A percentile compares a stretch with the other conserved stretches of the same genome.
These are phyloP conservation scores for Shinisaurus crocodilurus DNA, from an alignment of 2,113 vertebrate genomes.

Conservation along the genomic window DNA sequence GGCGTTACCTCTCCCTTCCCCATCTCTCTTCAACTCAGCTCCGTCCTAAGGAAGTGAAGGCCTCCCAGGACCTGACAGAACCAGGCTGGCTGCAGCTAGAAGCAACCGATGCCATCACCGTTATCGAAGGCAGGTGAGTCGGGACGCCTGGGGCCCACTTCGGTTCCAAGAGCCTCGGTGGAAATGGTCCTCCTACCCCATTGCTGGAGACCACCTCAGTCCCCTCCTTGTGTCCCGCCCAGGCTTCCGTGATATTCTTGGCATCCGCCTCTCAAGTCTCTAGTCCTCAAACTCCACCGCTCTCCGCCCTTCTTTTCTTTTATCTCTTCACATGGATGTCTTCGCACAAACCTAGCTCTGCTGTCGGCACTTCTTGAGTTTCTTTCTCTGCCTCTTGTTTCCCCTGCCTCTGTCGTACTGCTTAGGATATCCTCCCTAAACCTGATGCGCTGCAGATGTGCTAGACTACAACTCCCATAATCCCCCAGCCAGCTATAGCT, in stretches of 20 bases:
- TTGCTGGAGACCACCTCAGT: neutral
- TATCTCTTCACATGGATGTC: too few relatives aligned
- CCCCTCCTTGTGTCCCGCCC: neutral
- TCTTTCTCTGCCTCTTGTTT: too few relatives aligned
- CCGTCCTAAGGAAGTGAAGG: constrained; percentile 80
- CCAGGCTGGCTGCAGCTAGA: constrained; percentile 80
- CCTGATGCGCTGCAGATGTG: too few relatives aligned
- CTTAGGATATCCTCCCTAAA: too few relatives aligned
- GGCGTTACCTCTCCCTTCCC: fast-evolving
- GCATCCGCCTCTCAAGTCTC: neutral
- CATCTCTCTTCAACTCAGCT: constrained; percentile 66
- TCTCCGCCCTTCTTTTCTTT: too few relatives aligned
- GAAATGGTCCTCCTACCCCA: neutral
- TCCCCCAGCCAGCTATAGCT: too few relatives aligned
- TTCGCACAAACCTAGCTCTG: neutral
- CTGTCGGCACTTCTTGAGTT: too few relatives aligned
- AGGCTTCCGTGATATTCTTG: neutral
- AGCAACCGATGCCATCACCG: constrained; percentile 80
- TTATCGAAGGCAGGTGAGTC: constrained; percentile 80
- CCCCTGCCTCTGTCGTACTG: too few relatives aligned
- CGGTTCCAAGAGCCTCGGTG: neutral
- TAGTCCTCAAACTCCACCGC: neutral
- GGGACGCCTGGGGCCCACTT: neutral
- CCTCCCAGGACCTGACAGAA: constrained; percentile 78
- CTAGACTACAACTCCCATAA: too few relatives aligned